Base-by-base conservation (phyloP, 2,888 invertebrate genomes). In the Flexamia atlantica region DNA sequence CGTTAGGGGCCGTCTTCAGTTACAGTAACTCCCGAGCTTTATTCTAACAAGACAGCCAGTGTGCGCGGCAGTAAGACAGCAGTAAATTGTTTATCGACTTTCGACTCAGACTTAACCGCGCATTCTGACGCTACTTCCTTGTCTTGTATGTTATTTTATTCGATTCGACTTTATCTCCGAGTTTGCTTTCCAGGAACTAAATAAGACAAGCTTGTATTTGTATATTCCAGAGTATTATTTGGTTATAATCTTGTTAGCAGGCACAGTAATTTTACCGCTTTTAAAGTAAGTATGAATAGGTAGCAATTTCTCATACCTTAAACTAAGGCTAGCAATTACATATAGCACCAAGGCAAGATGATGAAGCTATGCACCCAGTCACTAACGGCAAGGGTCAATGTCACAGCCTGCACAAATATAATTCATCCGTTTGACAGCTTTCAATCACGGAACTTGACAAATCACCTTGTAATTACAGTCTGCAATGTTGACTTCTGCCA, bases 1-100 rank as follows among this genome's bases (percentile, higher is more conserved):
- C 14, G 57, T 23, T 23, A 46, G 57, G 7, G 23, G 57, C 20
- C 46, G 46, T 17, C 7, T 46, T 17, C 53, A 20, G 60, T 64
- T 28, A 17, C 64, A 28, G 28, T 30, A 64, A 30, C 28, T 64
- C 64, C 23, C 30, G 64, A 30, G 28, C 25, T 30, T 64, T 64
- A 28, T 30, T 64, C 30, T 64, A 64, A 64, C 64, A 64, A 64
- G 64, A 28, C 64, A 4, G 64, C 25, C 3, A 7, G 28, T 28
- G 64, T 53, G 53, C 53, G 23, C 53, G 10, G 4, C 23, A 57
- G 17, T n/a, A 64, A 64, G 64, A 64, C 64, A 28, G 28, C 64
- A 64, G 14, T 64, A 25, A 64, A 64, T 64, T 64, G 64, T 64
- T 64, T 64, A 64, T 64, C 14, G 64, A 64, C 64, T 64, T 25